phyloP scores from a whole-genome alignment of 2,797 vertebrate species.

The Crenuchus spilurus region DNA sequence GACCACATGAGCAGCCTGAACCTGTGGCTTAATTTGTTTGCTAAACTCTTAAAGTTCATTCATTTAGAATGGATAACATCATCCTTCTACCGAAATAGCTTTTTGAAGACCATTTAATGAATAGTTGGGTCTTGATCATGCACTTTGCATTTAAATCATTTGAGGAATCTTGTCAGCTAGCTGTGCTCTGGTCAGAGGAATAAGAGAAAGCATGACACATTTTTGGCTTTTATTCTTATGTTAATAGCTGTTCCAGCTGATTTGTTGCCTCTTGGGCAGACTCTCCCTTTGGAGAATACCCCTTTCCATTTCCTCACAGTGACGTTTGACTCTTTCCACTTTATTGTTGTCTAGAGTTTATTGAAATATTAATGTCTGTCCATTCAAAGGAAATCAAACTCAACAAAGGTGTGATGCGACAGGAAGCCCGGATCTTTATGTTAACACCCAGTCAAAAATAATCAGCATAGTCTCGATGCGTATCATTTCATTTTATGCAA shows the following conservation, averaged over 20 bases:
- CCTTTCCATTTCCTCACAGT: background rate
- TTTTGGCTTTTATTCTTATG: constrained; percentile 53
- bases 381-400: constrained; percentile 39
- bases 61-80: background rate
- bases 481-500: constrained; percentile 32
- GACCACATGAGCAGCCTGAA: background rate
- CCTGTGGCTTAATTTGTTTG: background rate
- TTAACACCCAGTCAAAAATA: constrained; percentile 45
- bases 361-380: constrained; percentile 37
- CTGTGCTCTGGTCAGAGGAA: constrained; percentile 21
- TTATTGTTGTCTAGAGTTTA: constrained; percentile 34
- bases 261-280: constrained; percentile 28
- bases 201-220: constrained; percentile 14
- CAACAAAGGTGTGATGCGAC: constrained; percentile 33
- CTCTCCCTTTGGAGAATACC: constrained; percentile 41
- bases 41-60: background rate
- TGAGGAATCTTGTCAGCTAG: constrained; percentile 16
- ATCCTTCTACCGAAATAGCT: background rate
- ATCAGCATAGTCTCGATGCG: constrained; percentile 45
- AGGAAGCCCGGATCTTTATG: constrained; percentile 39
- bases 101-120: background rate
- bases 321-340: constrained; percentile 21
- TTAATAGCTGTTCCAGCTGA: constrained; percentile 48
- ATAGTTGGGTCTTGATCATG: background rate
- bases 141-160: background rate